Conservation (phyloP, 2,888 invertebrate species). For the Euplagia quadripunctaria region DNA sequence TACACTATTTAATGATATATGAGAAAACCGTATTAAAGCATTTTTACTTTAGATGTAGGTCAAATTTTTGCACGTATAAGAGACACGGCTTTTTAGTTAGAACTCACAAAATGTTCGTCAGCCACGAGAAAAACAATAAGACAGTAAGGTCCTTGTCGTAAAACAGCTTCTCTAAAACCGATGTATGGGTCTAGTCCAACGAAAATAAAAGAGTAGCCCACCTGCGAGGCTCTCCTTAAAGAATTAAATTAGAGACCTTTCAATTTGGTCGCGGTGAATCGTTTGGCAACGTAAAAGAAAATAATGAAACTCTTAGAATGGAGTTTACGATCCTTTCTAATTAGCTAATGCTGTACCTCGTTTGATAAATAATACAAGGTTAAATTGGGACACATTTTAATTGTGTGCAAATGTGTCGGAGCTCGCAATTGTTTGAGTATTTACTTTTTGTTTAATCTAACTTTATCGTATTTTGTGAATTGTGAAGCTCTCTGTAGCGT, state of each 20-base stretch:
- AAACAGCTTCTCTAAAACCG: slow-evolving; percentile 26
- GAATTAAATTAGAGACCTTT: slow-evolving; percentile 59
- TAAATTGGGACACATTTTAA: slow-evolving; percentile 48
- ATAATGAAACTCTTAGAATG: slow-evolving; percentile 60
- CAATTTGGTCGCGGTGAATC: slow-evolving; percentile 50
- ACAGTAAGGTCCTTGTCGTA: slow-evolving; percentile 36
- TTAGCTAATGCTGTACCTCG: slow-evolving; percentile 56
- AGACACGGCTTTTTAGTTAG: slow-evolving; percentile 26
- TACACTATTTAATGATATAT: slow-evolving; percentile 36
- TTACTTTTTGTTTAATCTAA: slow-evolving; percentile 20
- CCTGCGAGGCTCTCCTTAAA: slow-evolving; percentile 42
- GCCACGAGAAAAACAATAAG: slow-evolving; percentile 18
- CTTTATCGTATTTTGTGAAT: slow-evolving; percentile 8
- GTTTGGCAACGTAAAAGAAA: slow-evolving; percentile 52
- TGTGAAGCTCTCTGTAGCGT: not conserved
- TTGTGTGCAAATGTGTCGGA: slow-evolving; percentile 41
- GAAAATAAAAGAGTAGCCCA: slow-evolving; percentile 32
- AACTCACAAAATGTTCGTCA: slow-evolving; percentile 36
- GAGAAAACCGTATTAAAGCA: slow-evolving; percentile 26
- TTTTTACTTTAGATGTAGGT: slow-evolving; percentile 38
- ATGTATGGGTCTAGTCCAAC: slow-evolving; percentile 26
- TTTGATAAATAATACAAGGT: slow-evolving; percentile 49
- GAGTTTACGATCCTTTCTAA: slow-evolving; percentile 54
- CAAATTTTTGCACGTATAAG: slow-evolving; percentile 26
- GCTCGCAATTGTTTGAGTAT: slow-evolving; percentile 6